Evolutionary conservation across 2,113 vertebrate genomes (phyloP), one percentile per base, ranked within the genome.

Genomic region (Coreoperca whiteheadi): DNA sequence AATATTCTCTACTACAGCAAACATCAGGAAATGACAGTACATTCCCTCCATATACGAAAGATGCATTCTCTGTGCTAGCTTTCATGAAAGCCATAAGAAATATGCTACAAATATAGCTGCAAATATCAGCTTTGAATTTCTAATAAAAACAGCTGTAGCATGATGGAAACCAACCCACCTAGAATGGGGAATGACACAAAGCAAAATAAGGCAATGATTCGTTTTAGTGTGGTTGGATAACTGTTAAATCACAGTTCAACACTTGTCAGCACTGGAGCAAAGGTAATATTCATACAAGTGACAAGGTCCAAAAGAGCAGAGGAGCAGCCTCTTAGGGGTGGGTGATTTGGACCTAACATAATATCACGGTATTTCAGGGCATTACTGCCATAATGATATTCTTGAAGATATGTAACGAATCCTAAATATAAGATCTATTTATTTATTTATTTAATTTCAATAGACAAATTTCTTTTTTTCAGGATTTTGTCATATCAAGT

Each of bases 281-380:
- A 87, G 39, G 60, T 71, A 72, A 66, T 76, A 80, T 68, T 61
- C 54, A 60, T 61, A 66, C 23, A 61, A 74, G 64, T 65, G 75
- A 74, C 74, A 67, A 77, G 30, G 68, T 65, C 59, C 73, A 20
- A 32, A 66, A 56, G 43, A 73, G 37, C 74, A 77, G 71, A 59
- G 50, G 50, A 12, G 53, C 41, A 65, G 32, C 8, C 60, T 61
- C 56, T 39, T n/a, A n/a, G n/a, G n/a, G n/a, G n/a, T n/a, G n/a
- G n/a, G n/a, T n/a, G n/a, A n/a, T n/a, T n/a, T n/a, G n/a, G n/a
- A n/a, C n/a, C n/a, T n/a, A n/a, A n/a, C n/a, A n/a, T n/a, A n/a
- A n/a, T n/a, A n/a, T n/a, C n/a, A n/a, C n/a, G n/a, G n/a, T n/a
- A n/a, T n/a, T n/a, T n/a, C n/a, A n/a, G n/a, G n/a, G n/a, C n/a